Base-by-base conservation (phyloP, 2,888 invertebrate genomes). In the Lasioglossum lativentre region DNA sequence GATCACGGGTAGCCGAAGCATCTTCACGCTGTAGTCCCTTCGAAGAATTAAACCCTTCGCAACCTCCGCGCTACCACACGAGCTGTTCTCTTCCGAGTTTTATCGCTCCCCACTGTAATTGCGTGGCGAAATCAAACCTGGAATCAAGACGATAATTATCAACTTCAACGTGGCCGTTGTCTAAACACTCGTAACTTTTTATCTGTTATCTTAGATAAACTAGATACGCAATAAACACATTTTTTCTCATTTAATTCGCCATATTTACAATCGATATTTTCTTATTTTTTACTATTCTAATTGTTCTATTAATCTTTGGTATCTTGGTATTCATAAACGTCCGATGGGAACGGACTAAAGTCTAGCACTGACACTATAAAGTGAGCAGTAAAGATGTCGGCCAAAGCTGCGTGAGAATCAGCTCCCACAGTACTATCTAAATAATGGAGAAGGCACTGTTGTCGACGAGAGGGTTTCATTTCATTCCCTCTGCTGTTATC, bases 81-180 rank as follows among this genome's bases (percentile, higher is more conserved):
- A 19, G 59, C 40, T 74, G 68, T 75, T 68, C 66, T 47, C 4
- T 75, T 59, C 23, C 52, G 10, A 8, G 34, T 30, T 74, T 85
- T 80, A 86, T 86, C 75, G 19, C 38, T 72, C 8, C 23, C 6
- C 27, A 23, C 27, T 34, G 59, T 72, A 59, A 79, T 82, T 72
- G 68, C 68, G 75, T 40, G 47, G 38, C 79, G 40, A 42, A 86
- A 52, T 78, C 72, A 30, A 63, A 83, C 40, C 86, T 86, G 83
- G 68, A 86, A 86, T 80, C 82, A 82, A 78, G 59, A 79, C 80
- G 59, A 45, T 38, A 78, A 82, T 86, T 80, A 82, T 86, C 86
- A 76, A 70, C 52, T 78, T 42, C 30, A 38, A n/a, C 42, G 42
- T n/a, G 27, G 42, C 19, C 8, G 63, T 30, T 63, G 19, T 63